Percentiles rank a stretch among this genome's conserved stretches.
These are phyloP conservation scores for Suricata suricatta DNA, from an alignment of 2,113 vertebrate species.

Conservation along the genomic window DNA sequence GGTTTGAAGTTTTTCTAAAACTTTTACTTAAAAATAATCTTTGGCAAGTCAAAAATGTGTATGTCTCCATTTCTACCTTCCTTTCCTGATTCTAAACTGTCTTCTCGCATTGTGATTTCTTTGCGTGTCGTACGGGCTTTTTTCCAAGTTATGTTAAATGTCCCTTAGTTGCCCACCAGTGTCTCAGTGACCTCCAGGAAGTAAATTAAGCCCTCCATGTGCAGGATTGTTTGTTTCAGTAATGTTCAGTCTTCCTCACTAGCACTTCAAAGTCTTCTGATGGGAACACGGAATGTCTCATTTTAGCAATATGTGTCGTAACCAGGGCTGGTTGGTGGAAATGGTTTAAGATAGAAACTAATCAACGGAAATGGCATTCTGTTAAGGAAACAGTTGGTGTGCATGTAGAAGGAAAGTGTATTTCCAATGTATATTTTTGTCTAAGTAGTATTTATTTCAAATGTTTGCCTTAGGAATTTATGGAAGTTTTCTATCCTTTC, in stretches of 20 bases:
- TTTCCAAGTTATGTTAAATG: not conserved
- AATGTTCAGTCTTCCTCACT: not conserved
- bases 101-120: not conserved
- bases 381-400: not conserved
- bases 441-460: not conserved
- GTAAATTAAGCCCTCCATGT: not conserved
- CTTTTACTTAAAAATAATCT: slow-evolving; percentile 32
- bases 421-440: not conserved
- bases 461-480: not conserved
- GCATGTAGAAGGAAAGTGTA: not conserved
- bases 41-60: not conserved
- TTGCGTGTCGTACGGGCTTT: not conserved
- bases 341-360: not conserved
- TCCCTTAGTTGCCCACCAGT: not conserved
- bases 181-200: not conserved
- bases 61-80: not conserved
- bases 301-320: not conserved
- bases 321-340: not conserved
- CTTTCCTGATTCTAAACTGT: not conserved
- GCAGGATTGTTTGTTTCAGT: not conserved
- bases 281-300: not conserved
- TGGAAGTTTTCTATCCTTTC: not conserved
- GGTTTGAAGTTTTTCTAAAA: slow-evolving; percentile 39
- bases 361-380: not conserved
- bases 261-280: not conserved